A percentile compares a stretch with the other conserved stretches of the same genome.
These are phyloP conservation scores for Eulemur coronatus DNA, from an alignment of 2,797 vertebrate species.

Conservation along the genomic window DNA sequence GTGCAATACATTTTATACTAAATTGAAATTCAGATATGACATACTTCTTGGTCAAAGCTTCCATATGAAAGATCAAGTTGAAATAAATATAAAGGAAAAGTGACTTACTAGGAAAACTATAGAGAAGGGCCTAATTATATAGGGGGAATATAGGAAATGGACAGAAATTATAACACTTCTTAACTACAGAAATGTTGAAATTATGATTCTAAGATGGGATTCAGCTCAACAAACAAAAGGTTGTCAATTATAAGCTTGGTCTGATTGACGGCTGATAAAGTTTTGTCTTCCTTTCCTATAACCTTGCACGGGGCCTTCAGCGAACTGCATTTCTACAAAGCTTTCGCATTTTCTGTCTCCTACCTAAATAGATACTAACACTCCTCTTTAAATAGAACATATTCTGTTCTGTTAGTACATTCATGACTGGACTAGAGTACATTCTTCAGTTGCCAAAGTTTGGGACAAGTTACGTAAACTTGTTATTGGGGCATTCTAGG, in stretches of 20 bases:
- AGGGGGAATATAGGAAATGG: neutral
- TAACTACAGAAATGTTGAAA: neutral
- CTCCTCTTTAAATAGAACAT: neutral
- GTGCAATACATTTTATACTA: neutral
- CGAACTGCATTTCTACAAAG: neutral
- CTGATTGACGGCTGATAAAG: neutral
- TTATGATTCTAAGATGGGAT: neutral
- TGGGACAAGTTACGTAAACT: constrained; percentile 50
- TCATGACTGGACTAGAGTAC: neutral
- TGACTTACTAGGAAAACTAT: neutral
- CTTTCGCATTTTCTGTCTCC: neutral
- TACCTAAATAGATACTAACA: neutral
- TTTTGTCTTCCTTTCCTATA: neutral
- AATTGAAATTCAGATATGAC: neutral
- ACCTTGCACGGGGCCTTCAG: neutral
- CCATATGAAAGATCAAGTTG: neutral
- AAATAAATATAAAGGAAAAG: constrained; percentile 1
- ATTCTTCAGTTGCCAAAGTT: constrained; percentile 21
- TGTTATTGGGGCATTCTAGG: constrained; percentile 63
- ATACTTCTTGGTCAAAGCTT: neutral
- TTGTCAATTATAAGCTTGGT: neutral
- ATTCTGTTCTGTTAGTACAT: neutral
- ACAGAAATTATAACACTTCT: neutral
- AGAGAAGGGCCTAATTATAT: neutral
- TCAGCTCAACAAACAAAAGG: neutral